Evolutionary conservation across 2,113 vertebrate species (phyloP), one percentile per base, ranked within the genome.

Genomic region (Boulengeromyrus knoepffleri): DNA sequence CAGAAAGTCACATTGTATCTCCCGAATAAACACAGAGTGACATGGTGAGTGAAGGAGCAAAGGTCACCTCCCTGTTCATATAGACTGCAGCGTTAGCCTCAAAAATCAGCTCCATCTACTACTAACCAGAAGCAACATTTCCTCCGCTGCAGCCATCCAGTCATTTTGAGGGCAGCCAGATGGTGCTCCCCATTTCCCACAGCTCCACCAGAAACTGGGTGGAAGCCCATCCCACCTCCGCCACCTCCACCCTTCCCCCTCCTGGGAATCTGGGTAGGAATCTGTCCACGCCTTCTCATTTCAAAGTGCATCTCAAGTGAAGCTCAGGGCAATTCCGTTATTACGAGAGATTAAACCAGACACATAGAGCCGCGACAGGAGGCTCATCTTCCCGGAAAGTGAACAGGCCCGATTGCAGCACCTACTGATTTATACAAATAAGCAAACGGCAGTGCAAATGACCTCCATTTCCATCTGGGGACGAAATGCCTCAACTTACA

Each of bases 151-250:
- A 91, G 90, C 91, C 92, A 89, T 89, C 74, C 66, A 84, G 92
- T 86, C 92, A 94, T 94, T 95, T 93, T 93, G 90, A 95, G 92
- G 92, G 91, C 90, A 92, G 47, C 88, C 89, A 88, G 90, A 80
- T 90, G 92, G 91, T 91, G 90, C 83, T 89, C 90, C 91, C 91
- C 88, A 90, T 80, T 89, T 92, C 91, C 92, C 88, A 91, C 89
- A 90, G 85, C 91, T 91, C 19, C 88, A 83, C 84, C 56, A 89
- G 88, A 80, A 90, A 88, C 88, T 92, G 89, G 88, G 90, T 90
- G 88, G 91, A 91, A 94, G 85, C 84, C 45, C 24, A 27, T 12
- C 12, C 84, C 17, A 93, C 92, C 90, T 15, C 31, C 31, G 5
- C 12, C 70, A 66, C 24, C 31, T 21, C 42, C n/a, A 50, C 46